Base-by-base conservation (phyloP, 53 echinoderm and acorn worm genomes). In the Pentamera pediparva region DNA sequence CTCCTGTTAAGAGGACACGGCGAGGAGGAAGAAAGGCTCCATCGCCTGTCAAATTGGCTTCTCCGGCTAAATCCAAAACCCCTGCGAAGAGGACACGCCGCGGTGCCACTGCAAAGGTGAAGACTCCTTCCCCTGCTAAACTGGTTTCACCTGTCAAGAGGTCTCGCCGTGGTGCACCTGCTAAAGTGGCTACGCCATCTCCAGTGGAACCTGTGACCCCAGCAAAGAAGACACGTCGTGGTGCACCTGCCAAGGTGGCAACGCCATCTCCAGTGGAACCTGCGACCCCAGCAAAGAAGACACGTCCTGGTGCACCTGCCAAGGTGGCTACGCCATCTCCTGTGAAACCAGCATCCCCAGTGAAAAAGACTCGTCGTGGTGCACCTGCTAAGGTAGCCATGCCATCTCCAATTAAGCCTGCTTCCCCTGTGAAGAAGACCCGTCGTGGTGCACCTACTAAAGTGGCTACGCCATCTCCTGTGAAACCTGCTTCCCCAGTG, bases 1-100 rank as follows among this genome's bases (percentile, higher is more conserved):
- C 82, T n/a, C 72, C 76, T 43, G 78, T 53, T 25, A 83, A 65
- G 49, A 83, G 51, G 49, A 39, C 76, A 40, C 82, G 76, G 36
- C 39, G 74, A 62, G 82, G 81, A 40, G 51, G 78, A 29, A 73
- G 77, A 49, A 50, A 64, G 34, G 53, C 67, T 26, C 75, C 75
- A 25, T 26, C 76, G 17, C 76, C 76, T 25, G 76, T 15, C 34
- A 75, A 75, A 25, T 63, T 56, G 57, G 71, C 19, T 36, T 61
- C 34, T 7, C 40, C 69, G 12, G 77, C 41, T 10, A 77, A 76
- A 51, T n/a, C 65, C 33, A 39, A 64, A 21, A 63, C 62, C 4
- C 37, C 73, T 34, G 74, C 59, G 21, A 75, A 53, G 37, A 18
- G 19, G 13, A 69, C 25, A 25, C 39, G 40, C 13, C 29, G 18